A percentile compares a stretch with the other conserved stretches of the same genome.
These are phyloP conservation scores for Otus sunia DNA, from an alignment of 2,113 vertebrate species.

Conservation along the genomic window DNA sequence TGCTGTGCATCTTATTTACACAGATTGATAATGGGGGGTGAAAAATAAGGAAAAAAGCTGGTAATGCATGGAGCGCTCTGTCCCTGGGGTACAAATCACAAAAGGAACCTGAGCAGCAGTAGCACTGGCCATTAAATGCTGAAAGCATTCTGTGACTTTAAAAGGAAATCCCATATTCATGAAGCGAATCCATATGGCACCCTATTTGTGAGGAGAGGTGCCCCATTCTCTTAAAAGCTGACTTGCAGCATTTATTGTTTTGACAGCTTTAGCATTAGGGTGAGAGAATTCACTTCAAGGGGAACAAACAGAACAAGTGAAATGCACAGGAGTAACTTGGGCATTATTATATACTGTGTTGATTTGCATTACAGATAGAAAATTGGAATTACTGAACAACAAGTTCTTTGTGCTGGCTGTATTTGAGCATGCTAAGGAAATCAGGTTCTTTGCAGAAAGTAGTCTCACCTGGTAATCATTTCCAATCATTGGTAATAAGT, in stretches of 20 bases:
- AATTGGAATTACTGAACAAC: neutral
- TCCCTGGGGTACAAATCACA: neutral
- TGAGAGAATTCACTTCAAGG: constrained; percentile 1
- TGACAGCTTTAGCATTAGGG: neutral
- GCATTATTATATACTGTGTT: neutral
- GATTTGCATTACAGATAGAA: neutral
- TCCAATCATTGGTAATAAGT: neutral
- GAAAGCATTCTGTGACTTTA: neutral
- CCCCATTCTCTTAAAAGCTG: neutral
- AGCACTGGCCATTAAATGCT: neutral
- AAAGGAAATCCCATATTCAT: constrained; percentile 39
- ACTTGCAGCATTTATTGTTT: neutral
- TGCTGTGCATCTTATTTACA: constrained; percentile 33
- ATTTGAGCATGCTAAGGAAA: neutral
- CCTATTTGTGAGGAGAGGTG: neutral
- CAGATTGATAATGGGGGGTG: neutral
- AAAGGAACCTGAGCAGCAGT: neutral
- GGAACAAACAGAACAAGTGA: neutral
- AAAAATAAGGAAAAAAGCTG: neutral
- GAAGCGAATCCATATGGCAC: constrained; percentile 11
- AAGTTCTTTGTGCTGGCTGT: neutral
- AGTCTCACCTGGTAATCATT: neutral
- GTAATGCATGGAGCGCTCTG: neutral
- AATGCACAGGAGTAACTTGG: neutral
- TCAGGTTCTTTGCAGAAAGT: neutral